phyloP scores from a whole-genome alignment of 2,888 invertebrate species.

The Megaustenia siamemsis region DNA sequence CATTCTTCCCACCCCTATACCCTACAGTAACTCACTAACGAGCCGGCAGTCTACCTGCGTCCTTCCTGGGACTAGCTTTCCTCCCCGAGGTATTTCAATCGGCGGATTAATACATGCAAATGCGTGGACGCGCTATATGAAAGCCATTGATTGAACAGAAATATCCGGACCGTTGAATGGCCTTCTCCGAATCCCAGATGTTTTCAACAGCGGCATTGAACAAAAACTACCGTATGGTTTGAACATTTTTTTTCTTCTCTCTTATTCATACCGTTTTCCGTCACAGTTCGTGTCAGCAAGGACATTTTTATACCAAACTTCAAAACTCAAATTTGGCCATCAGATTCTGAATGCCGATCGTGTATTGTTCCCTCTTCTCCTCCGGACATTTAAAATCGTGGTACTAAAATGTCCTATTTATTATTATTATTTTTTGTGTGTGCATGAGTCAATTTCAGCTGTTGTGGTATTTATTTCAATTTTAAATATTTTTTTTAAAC shows the following conservation, averaged over 20 bases:
- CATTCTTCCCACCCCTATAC: not conserved
- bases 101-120: constrained; percentile 43
- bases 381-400: no score
- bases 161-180: constrained; percentile 33
- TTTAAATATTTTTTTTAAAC: no score
- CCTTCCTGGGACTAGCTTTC: not conserved
- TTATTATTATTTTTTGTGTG: no score
- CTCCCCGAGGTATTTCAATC: constrained; percentile 31
- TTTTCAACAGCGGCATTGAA: constrained; percentile 26
- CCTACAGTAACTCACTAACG: not conserved
- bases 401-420: no score
- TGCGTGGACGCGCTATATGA: constrained; percentile 19
- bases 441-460: no score
- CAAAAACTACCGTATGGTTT: constrained; percentile 10
- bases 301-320: not conserved
- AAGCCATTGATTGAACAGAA: constrained; percentile 31
- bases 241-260: not conserved
- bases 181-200: constrained; percentile 18
- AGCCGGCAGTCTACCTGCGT: not conserved
- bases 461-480: no score
- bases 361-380: not conserved
- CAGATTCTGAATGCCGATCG: not conserved
- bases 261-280: not conserved
- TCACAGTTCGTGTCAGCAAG: constrained; percentile 19
- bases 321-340: not conserved